These are phyloP conservation scores for Trachelus stipa DNA, from an alignment of 2,888 invertebrate species.

Conservation along the genomic window DNA sequence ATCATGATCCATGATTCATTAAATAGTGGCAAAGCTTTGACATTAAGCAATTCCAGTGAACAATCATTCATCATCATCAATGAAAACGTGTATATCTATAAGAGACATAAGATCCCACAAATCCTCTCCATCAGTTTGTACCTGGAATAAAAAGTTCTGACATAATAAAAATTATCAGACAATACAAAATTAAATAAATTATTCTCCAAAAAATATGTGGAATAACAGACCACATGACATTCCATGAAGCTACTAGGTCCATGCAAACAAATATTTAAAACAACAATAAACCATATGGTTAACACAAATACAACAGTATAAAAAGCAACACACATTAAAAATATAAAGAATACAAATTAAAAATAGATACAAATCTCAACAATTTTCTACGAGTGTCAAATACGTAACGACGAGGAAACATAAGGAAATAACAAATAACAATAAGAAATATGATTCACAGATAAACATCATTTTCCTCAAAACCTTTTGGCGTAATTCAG, in stretches of 20 bases:
- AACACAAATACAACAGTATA: background rate
- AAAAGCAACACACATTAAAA: background rate
- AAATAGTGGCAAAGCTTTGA: background rate
- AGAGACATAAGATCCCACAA: background rate
- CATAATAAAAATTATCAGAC: background rate
- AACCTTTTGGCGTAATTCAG: background rate
- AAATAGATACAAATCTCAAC: background rate
- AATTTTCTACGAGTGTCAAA: background rate
- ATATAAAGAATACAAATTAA: background rate
- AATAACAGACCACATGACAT: background rate
- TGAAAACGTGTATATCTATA: background rate
- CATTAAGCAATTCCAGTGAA: background rate
- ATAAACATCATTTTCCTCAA: background rate
- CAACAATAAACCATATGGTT: background rate
- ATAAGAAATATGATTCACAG: background rate
- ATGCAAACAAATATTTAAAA: background rate
- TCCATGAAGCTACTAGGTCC: background rate
- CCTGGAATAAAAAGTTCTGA: background rate
- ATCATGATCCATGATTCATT: background rate
- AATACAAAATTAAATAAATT: background rate
- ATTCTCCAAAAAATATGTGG: background rate
- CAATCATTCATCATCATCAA: background rate
- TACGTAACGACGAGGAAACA: background rate
- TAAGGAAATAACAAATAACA: background rate
- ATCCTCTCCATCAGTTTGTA: background rate